Evolutionary conservation across 2,888 invertebrate genomes (phyloP).

Genomic region (Drosophila anomalipes): DNA sequence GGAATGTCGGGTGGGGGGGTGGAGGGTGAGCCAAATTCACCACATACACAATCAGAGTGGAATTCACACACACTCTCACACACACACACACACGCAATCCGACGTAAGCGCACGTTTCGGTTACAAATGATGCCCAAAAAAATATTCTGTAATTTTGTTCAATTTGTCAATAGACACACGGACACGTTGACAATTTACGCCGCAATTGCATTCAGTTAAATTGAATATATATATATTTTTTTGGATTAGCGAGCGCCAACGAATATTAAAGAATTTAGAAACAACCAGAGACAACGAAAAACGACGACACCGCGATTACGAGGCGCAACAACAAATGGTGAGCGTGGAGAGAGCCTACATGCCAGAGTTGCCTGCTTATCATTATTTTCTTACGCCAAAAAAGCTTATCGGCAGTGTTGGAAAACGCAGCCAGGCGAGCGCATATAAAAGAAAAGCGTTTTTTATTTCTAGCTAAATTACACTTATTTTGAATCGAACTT

Average conservation of each 20-base stretch:
- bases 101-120: slow-evolving; percentile 79
- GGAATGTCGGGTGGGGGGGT: slow-evolving; percentile 36
- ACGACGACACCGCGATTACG: slow-evolving; percentile 72
- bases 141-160: slow-evolving; percentile 35
- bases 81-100: slow-evolving; percentile 42
- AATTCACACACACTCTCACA: slow-evolving; percentile 43
- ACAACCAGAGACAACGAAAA: slow-evolving; percentile 62
- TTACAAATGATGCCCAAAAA: slow-evolving; percentile 26
- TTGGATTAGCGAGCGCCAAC: slow-evolving; percentile 42
- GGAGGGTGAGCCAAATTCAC: slow-evolving; percentile 64
- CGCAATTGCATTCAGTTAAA: slow-evolving; percentile 34
- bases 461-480: slow-evolving; percentile 20
- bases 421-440: neutral
- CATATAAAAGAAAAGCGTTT: slow-evolving; percentile 1
- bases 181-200: slow-evolving; percentile 35
- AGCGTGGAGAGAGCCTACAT: slow-evolving; percentile 46
- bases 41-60: slow-evolving; percentile 67
- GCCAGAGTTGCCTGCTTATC: slow-evolving; percentile 46
- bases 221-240: slow-evolving; percentile 18
- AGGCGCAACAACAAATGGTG: slow-evolving; percentile 70
- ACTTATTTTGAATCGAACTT: slow-evolving; percentile 6
- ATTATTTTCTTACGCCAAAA: slow-evolving; percentile 41
- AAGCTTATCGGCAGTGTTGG: slow-evolving; percentile 51
- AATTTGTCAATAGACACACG: slow-evolving; percentile 11
- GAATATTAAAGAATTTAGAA: slow-evolving; percentile 57